phyloP scores from a whole-genome alignment of 2,113 vertebrate genomes.

The Rhombomys opimus region DNA sequence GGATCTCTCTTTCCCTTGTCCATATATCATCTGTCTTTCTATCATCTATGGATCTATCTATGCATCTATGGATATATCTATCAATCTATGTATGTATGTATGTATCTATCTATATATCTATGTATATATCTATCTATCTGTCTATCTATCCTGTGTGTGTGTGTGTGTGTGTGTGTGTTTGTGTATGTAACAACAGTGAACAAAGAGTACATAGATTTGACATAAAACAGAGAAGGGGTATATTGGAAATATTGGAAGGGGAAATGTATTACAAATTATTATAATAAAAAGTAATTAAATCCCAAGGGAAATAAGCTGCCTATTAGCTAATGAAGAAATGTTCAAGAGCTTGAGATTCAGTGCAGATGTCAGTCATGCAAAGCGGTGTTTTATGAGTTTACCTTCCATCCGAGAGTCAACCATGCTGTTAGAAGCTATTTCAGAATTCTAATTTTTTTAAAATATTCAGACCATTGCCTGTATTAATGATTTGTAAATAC shows the following conservation, averaged over 20 bases:
- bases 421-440: background rate
- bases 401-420: background rate
- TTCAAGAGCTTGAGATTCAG: background rate
- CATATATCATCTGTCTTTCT: background rate
- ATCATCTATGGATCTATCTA: background rate
- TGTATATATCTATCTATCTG: too few relatives aligned
- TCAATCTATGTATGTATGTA: too few relatives aligned
- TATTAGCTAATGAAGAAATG: background rate
- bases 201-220: background rate
- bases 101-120: too few relatives aligned
- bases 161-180: accelerated
- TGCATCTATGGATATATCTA: background rate
- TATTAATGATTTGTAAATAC: background rate
- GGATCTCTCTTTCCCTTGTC: background rate
- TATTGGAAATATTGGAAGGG: background rate
- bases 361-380: background rate
- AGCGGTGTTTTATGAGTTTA: background rate
- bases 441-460: constrained; percentile 30
- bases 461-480: background rate
- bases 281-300: background rate
- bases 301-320: background rate
- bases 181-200: background rate
- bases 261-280: background rate
- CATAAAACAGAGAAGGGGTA: background rate
- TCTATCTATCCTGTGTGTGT: too few relatives aligned